Evolutionary conservation across 2,797 vertebrate genomes (phyloP).

Genomic region (Propithecus perrieri): DNA sequence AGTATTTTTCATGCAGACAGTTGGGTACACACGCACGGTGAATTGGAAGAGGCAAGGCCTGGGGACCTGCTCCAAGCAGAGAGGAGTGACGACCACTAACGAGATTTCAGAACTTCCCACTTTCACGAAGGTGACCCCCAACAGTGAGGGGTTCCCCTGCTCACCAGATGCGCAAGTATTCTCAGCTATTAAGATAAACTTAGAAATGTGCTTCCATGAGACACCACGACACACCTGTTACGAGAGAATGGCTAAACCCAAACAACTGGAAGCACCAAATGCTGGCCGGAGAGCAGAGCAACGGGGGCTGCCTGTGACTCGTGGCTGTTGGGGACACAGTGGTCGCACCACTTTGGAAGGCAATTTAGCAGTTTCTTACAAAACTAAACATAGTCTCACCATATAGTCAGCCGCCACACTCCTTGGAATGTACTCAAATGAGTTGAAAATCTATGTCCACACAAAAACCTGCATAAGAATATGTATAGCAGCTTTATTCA

Average conservation of each 20-base stretch:
- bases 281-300: accelerated
- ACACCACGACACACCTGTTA: accelerated
- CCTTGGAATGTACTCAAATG: background rate
- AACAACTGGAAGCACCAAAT: accelerated
- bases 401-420: accelerated
- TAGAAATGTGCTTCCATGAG: background rate
- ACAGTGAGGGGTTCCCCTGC: background rate
- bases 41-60: background rate
- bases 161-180: accelerated
- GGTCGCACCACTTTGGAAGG: accelerated
- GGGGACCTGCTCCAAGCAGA: background rate
- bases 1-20: slow-evolving; percentile 5
- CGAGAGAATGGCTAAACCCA: background rate
- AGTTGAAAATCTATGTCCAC: background rate
- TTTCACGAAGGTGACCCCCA: background rate
- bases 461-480: background rate
- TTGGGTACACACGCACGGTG: background rate
- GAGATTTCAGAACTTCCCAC: background rate
- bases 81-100: background rate
- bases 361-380: background rate
- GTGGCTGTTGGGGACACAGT: accelerated
- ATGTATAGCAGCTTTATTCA: background rate
- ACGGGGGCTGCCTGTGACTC: accelerated
- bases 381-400: accelerated
- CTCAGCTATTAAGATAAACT: background rate